Evolutionary conservation across 2,888 invertebrate species (phyloP), one percentile per base, ranked within the genome.

Genomic region (Pseudeuparius sepicola): DNA sequence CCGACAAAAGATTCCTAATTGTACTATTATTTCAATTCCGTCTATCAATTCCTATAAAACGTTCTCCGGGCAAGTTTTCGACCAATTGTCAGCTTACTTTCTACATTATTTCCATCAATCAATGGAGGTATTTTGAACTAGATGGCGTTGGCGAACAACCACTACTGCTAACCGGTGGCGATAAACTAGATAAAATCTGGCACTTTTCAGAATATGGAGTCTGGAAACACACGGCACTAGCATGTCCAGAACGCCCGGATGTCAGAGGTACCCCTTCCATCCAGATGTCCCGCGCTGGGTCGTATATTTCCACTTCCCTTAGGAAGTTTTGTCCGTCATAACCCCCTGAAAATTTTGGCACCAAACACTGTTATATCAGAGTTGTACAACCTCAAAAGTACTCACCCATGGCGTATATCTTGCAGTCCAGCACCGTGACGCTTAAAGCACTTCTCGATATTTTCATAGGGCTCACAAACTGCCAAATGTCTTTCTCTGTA

Each of bases 221-320:
- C 54, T 77, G 76, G 62, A 83, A 84, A 53, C 87, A 88, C 9
- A 90, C 87, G 3, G 90, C 89, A 27, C 88, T 84, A 1, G 90
- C 89, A 62, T 92, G 92, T 0, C 93, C 92, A 6, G 90, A 92
- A 31, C 92, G 74, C 6, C 85, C 87, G 4, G 87, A 84, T 12
- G 82, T 78, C 54, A 93, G 73, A 4, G 81, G 72, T 4, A 79
- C 71, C 23, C 87, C 85, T 43, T 73, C 69, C 41, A 70, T 68
- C 93, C 93, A 93, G 11, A 65, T 57, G 61, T 90, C 75, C 25
- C 67, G 69, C 2, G 67, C 65, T 3, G 88, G 86, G 59, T 90
- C 84, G 61, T 87, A 93, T 37, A 88, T 81, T 64, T 93, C 92
- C 12, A 92, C 89, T 31, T 82, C 81, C 41, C 78, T 74, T 24